Evolutionary conservation across 2,113 vertebrate genomes (phyloP).

Genomic region (Porphyrio hochstetteri): DNA sequence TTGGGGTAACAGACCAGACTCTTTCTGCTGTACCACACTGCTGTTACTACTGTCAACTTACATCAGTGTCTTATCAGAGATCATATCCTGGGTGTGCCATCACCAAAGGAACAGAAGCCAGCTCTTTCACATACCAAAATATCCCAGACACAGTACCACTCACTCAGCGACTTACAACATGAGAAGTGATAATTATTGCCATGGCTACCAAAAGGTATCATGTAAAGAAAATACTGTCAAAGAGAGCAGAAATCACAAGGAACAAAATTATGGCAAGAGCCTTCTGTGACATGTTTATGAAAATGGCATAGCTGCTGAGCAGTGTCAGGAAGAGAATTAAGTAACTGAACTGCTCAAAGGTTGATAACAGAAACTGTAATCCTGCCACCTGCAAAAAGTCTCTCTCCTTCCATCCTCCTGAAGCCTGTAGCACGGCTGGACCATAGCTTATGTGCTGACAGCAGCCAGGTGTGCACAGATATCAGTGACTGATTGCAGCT

Average conservation of each 20-base stretch:
- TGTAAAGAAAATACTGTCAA: background rate
- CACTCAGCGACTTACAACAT: background rate
- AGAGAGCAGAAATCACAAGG: background rate
- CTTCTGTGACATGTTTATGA: background rate
- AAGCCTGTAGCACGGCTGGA: background rate
- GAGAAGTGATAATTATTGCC: background rate
- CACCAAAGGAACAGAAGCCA: background rate
- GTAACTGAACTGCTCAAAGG: background rate
- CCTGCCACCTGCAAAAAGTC: constrained; percentile 7
- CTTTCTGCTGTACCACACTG: background rate
- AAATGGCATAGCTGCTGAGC: background rate
- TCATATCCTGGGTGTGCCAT: background rate
- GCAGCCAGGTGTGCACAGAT: constrained; percentile 24
- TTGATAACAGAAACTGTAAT: constrained; percentile 15
- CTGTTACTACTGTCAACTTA: background rate
- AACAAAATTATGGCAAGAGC: background rate
- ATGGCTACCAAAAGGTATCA: background rate
- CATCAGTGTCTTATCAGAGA: background rate
- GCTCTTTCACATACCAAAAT: background rate
- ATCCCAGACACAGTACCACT: background rate
- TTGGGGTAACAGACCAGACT: background rate
- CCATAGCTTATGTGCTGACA: constrained; percentile 30
- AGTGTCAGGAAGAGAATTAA: background rate
- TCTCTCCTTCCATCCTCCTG: background rate
- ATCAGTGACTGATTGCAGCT: constrained; percentile 17